Base-by-base conservation (phyloP, 1,140 invertebrate species). In the Nymphalis io region DNA sequence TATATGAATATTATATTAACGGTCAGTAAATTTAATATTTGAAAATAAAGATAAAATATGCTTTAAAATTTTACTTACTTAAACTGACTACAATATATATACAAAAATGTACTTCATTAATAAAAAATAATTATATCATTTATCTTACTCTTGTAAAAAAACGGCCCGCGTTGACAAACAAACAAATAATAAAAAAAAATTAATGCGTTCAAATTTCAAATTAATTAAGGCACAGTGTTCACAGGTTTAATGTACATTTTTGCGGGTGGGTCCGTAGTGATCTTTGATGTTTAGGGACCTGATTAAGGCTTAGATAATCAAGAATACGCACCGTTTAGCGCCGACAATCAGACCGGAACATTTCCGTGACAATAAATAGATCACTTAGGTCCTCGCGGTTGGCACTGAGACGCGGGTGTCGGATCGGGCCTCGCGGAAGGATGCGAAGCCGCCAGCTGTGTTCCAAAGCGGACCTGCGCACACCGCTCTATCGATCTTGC, bases 401-500 rank as follows among this genome's bases (percentile, higher is more conserved):
- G 75, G 65, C 80, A 84, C 84, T 80, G 80, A 82, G 75, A 81
- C 74, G 70, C 81, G 73, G 70, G 69, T 65, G 74, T 76, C 55
- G 60, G 63, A 71, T 72, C 68, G 79, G 67, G 62, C 75, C 73
- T 75, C 59, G 72, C 72, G 76, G 81, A 73, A 75, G 74, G 79
- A 79, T 79, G 83, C 80, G 76, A 79, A 73, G 80, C 76, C 60
- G 69, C 76, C 85, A 86, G 84, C 87, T 87, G 85, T 83, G 73
- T 72, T 62, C 61, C 67, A 55, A 27, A 60, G 64, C 83, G 80
- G 75, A 81, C 84, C 74, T 91, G 89, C 89, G 89, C 89, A 91
- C 76, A 84, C 77, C 72, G 89, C 82, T 84, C 63, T 85, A 91
- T 91, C 87, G 89, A 91, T 91, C 89, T 78, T 63, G 68, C 46